Percentiles rank a stretch among this genome's conserved stretches.
These are phyloP conservation scores for Leptinotarsa haldemani DNA, from an alignment of 2,888 invertebrate species.

Conservation along the genomic window DNA sequence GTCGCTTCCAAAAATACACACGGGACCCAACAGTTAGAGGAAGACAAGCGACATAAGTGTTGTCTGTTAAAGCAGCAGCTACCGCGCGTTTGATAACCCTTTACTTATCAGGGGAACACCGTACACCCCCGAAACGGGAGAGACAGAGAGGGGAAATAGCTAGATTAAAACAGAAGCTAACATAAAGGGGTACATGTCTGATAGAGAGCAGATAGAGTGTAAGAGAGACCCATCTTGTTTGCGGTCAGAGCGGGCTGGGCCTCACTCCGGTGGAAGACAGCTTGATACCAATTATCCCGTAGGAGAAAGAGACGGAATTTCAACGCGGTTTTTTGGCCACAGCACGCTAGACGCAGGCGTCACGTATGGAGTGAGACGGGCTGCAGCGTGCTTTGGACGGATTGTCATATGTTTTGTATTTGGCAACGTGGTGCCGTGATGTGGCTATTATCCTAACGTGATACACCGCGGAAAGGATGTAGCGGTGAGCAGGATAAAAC, in stretches of 20 bases:
- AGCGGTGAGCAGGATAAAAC: constrained; percentile 46
- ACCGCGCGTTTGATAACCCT: constrained; percentile 67
- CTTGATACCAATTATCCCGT: constrained; percentile 73
- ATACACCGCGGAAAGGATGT: constrained; percentile 47
- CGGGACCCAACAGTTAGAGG: constrained; percentile 50
- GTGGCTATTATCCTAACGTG: constrained; percentile 63
- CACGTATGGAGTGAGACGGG: constrained; percentile 58
- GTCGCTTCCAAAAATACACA: constrained; percentile 53
- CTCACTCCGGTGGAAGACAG: constrained; percentile 76
- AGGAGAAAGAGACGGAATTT: constrained; percentile 60
- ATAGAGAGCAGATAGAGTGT: constrained; percentile 66
- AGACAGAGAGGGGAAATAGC: constrained; percentile 60
- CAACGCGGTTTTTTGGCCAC: constrained; percentile 67
- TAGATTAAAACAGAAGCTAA: constrained; percentile 66
- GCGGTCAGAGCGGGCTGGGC: constrained; percentile 78
- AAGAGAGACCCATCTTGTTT: constrained; percentile 74
- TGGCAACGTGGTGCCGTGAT: constrained; percentile 59
- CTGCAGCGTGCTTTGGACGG: constrained; percentile 44
- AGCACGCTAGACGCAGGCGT: constrained; percentile 63
- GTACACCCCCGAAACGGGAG: constrained; percentile 45
- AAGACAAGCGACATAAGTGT: constrained; percentile 53
- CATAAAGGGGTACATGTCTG: constrained; percentile 64
- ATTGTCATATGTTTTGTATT: constrained; percentile 62
- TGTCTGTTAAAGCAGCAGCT: constrained; percentile 61
- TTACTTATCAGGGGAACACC: constrained; percentile 64